Conservation (phyloP, 2,113 vertebrate species). For the Cinclus cinclus region DNA sequence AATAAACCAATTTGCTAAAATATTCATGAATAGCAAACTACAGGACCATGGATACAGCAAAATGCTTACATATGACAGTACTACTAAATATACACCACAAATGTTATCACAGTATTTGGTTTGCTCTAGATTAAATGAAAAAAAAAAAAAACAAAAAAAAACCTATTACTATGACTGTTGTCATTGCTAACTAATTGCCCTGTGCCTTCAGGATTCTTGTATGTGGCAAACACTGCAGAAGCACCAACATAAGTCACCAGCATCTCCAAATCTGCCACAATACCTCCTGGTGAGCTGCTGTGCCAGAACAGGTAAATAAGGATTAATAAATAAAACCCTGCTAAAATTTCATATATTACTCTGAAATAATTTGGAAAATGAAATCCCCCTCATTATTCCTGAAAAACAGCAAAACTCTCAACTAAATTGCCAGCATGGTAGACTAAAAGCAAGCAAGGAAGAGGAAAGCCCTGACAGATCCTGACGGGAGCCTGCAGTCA, state of each 20-base stretch:
- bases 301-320: not conserved
- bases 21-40: slow-evolving; percentile 31
- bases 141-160: rapidly evolving
- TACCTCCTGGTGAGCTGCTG: not conserved
- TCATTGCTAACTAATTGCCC: no score
- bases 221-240: not conserved
- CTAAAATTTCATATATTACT: not conserved
- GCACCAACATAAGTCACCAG: not conserved
- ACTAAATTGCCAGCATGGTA: not conserved
- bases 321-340: not conserved
- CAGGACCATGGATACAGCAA: not conserved
- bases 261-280: not conserved
- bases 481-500: not conserved
- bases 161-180: not conserved
- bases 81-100: not conserved
- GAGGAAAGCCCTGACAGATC: not conserved
- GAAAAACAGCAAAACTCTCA: not conserved
- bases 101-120: not conserved
- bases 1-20: slow-evolving; percentile 55
- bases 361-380: not conserved
- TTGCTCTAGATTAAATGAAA: not conserved
- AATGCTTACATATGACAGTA: not conserved
- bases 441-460: not conserved
- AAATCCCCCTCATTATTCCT: not conserved
- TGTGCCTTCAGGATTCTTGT: no score